phyloP scores from a whole-genome alignment of 2,113 vertebrate species.

The Archilochus colubris region DNA sequence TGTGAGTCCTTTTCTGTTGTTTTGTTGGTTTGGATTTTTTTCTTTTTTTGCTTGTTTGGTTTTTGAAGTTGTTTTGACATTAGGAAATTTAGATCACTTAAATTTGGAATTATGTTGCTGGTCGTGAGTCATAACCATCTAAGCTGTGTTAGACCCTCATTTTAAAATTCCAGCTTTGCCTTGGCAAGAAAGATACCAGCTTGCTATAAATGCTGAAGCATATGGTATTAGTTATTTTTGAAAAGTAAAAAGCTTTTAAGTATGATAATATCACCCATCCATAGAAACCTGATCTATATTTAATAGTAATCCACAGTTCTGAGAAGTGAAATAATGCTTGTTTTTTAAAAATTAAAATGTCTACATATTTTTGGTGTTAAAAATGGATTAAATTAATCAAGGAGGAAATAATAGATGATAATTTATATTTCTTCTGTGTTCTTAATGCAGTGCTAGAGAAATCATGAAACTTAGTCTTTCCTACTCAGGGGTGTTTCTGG shows the following conservation, averaged over 20 bases:
- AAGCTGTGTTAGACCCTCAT: not conserved
- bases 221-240: slow-evolving; percentile 37
- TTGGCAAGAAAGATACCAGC: not conserved
- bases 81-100: not conserved
- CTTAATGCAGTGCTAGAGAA: not conserved
- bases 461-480: not conserved
- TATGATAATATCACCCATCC: not conserved
- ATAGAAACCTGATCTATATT: slow-evolving; percentile 10
- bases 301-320: not conserved
- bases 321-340: not conserved
- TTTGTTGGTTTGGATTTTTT: not conserved
- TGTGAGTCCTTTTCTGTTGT: not conserved
- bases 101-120: not conserved
- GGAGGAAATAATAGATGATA: not conserved
- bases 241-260: slow-evolving; percentile 3
- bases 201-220: not conserved
- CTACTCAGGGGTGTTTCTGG: slow-evolving; percentile 9
- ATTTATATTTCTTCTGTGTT: not conserved
- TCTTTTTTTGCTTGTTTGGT: not conserved
- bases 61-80: not conserved
- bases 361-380: not conserved
- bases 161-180: slow-evolving; percentile 19
- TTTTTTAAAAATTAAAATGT: not conserved
- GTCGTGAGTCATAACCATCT: not conserved
- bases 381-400: not conserved